Evolutionary conservation across 2,113 vertebrate genomes (phyloP).

Genomic region (Tangachromis dhanisi): DNA sequence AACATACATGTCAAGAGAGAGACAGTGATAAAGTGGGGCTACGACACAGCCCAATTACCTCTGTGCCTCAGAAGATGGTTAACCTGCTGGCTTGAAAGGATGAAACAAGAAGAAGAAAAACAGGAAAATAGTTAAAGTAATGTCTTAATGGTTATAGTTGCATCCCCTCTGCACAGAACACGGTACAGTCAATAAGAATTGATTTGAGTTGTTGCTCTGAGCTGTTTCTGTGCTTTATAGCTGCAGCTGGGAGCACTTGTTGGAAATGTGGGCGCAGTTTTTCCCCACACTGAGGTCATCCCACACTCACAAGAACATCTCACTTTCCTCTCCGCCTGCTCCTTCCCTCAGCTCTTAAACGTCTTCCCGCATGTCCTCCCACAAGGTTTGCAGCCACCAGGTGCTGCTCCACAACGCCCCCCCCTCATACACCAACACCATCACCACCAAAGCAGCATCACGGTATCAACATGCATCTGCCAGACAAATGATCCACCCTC

Average conservation of each 20-base stretch:
- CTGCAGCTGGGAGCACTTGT: constrained; percentile 4
- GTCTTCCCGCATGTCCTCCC: constrained; percentile 39
- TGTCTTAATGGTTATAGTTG: constrained; percentile 14
- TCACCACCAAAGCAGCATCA: constrained; percentile 13
- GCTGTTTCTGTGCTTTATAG: constrained; percentile 21
- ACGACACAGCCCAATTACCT: constrained; percentile 60
- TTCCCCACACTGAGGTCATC: constrained; percentile 37
- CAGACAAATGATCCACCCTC: constrained; percentile 68
- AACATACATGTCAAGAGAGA: constrained; percentile 70
- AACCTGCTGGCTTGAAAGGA: constrained; percentile 47
- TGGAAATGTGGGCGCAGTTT: constrained; percentile 12
- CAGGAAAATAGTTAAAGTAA: constrained; percentile 46
- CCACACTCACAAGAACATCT: constrained; percentile 27
- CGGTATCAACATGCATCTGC: constrained; percentile 59
- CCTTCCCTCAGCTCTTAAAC: constrained; percentile 30
- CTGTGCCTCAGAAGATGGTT: constrained; percentile 28
- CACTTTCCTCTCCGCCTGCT: constrained; percentile 15
- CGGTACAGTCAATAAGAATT: constrained; percentile 39
- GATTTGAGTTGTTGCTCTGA: constrained; percentile 35
- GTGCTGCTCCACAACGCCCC: constrained; percentile 19
- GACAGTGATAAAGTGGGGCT: constrained; percentile 47
- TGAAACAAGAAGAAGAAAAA: not conserved
- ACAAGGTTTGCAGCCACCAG: constrained; percentile 31
- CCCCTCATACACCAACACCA: not conserved
- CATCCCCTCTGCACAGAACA: constrained; percentile 7